A percentile compares a stretch with the other conserved stretches of the same genome.
Evolutionary conservation across 35 echinoderm and acorn worm species (phyloP).

Genomic region (Eucidaris tribuloides): DNA sequence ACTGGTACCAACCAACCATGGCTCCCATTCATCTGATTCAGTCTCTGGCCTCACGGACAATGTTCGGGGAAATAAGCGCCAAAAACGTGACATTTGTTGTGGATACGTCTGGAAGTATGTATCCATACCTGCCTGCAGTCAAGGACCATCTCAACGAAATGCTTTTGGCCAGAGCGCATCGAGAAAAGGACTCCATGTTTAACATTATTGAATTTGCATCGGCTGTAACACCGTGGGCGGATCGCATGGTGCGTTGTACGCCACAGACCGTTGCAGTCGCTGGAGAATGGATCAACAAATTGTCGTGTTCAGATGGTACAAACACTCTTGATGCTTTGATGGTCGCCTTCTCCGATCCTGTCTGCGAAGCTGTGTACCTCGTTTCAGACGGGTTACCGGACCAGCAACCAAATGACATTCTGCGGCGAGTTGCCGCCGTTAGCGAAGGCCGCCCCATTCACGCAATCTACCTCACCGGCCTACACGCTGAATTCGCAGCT

Average conservation of each 20-base stretch:
- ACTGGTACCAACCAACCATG: not conserved
- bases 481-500: conserved; percentile 50
- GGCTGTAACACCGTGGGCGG: conserved; percentile 81
- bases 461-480: conserved; percentile 53
- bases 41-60: conserved; percentile 48
- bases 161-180: conserved; percentile 53
- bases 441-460: conserved; percentile 64
- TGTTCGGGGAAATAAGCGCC: conserved; percentile 82
- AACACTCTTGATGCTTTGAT: conserved; percentile 90
- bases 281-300: conserved; percentile 66
- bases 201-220: conserved; percentile 82
- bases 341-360: conserved; percentile 53
- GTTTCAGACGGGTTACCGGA: conserved; percentile 93
- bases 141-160: conserved; percentile 84
- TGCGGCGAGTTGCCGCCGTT: conserved; percentile 44
- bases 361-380: conserved; percentile 79
- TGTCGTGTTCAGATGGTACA: conserved; percentile 68
- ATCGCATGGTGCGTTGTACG: conserved; percentile 83
- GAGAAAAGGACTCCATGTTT: conserved; percentile 75
- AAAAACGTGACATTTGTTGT: conserved; percentile 92
- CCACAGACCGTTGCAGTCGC: conserved; percentile 90
- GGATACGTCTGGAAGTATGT: conserved; percentile 89
- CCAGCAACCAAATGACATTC: conserved; percentile 58
- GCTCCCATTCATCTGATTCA: conserved; percentile 19
- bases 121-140: conserved; percentile 53